Percentiles rank a stretch among this genome's conserved stretches.
phyloP scores from a whole-genome alignment of 2,888 invertebrate species.

The Eulithis testata region DNA sequence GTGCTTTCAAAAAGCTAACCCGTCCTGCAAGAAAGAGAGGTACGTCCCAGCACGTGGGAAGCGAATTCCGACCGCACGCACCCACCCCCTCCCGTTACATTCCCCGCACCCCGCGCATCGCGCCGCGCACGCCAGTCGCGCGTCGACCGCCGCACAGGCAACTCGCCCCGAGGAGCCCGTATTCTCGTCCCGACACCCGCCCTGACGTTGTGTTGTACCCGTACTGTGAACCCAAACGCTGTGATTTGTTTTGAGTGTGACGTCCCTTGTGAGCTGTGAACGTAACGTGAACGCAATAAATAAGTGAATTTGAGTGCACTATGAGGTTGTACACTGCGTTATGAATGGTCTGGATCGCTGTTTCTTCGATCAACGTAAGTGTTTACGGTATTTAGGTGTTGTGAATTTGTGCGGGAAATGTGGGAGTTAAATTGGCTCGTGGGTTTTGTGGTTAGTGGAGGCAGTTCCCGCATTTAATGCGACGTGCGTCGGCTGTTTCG shows the following conservation, averaged over 20 bases:
- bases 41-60: conserved; percentile 79
- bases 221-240: conserved; percentile 74
- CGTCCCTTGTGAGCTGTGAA: conserved; percentile 65
- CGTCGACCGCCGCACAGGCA: conserved; percentile 78
- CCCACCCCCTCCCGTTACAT: conserved; percentile 64
- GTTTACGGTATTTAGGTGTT: conserved; percentile 61
- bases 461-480: conserved; percentile 65
- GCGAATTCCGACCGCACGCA: conserved; percentile 84
- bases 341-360: conserved; percentile 85
- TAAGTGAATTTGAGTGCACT: conserved; percentile 76
- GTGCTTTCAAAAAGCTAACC: conserved; percentile 82
- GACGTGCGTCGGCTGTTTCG: conserved; percentile 61
- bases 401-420: conserved; percentile 48
- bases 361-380: conserved; percentile 85
- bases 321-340: conserved; percentile 79
- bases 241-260: conserved; percentile 81
- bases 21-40: conserved; percentile 81
- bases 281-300: conserved; percentile 66
- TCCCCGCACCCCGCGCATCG: conserved; percentile 47
- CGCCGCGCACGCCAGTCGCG: conserved; percentile 80
- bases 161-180: conserved; percentile 53
- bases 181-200: conserved; percentile 59
- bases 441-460: conserved; percentile 66
- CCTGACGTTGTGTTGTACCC: conserved; percentile 76
- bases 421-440: conserved; percentile 61